phyloP scores from a whole-genome alignment of 2,113 vertebrate genomes.

The Coracopsis vasa region DNA sequence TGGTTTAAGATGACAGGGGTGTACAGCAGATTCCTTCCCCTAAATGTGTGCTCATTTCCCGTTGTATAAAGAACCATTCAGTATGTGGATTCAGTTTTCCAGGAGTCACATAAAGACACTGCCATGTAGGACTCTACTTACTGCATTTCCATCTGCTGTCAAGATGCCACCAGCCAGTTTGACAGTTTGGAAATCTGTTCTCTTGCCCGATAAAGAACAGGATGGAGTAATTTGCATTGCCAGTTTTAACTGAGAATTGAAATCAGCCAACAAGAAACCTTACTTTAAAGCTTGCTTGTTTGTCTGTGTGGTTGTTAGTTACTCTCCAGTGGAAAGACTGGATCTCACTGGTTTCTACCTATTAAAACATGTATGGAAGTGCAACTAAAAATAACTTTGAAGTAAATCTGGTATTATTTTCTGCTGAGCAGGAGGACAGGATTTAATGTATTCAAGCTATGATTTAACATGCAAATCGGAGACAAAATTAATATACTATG shows the following conservation, averaged over 20 bases:
- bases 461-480: constrained; percentile 1
- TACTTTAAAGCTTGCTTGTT: constrained; percentile 2
- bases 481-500: background rate
- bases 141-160: constrained; percentile 2
- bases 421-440: background rate
- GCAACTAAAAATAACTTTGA: background rate
- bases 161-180: background rate
- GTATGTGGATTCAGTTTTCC: background rate
- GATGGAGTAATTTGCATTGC: background rate
- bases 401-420: background rate
- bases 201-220: background rate
- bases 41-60: background rate
- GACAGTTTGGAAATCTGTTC: constrained; percentile 27
- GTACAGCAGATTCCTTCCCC: background rate
- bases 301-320: background rate
- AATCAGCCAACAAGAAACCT: background rate
- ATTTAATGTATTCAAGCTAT: background rate
- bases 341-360: background rate
- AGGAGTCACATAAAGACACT: background rate
- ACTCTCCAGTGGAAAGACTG: constrained; percentile 1
- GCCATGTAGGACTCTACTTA: background rate
- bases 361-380: background rate
- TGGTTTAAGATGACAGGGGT: background rate
- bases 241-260: background rate
- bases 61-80: background rate